Percentiles rank a stretch among this genome's conserved stretches.
Conservation (phyloP, 2,888 invertebrate species). For the Octodonta nipae region DNA sequence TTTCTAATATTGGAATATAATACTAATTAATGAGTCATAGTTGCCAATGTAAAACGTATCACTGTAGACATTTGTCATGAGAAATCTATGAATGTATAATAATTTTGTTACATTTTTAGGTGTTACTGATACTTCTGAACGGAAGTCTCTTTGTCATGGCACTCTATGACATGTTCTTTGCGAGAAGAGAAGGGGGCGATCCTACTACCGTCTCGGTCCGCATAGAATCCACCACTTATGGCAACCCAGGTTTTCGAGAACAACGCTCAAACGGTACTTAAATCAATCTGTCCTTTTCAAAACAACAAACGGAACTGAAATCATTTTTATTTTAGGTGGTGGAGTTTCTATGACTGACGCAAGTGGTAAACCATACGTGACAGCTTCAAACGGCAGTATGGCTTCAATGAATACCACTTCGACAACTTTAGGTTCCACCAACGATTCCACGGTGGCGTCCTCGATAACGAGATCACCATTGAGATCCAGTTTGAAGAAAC, state of each 20-base stretch:
- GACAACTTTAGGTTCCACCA: constrained; percentile 47
- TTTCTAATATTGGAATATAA: no score
- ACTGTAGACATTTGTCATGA: no score
- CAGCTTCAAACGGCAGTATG: constrained; percentile 46
- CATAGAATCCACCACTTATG: constrained; percentile 58
- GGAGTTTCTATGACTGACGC: constrained; percentile 73
- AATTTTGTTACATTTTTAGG: constrained; percentile 43
- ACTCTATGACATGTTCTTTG: constrained; percentile 67
- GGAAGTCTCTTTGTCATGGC: constrained; percentile 63
- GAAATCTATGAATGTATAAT: no score
- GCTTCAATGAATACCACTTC: constrained; percentile 62
- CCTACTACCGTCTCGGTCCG: constrained; percentile 52
- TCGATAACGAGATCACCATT: constrained; percentile 47
- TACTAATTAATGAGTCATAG: no score
- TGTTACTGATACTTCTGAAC: constrained; percentile 63
- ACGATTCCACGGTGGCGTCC: constrained; percentile 38
- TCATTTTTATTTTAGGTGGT: constrained; percentile 13
- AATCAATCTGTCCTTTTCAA: not conserved
- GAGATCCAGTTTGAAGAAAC: constrained; percentile 69
- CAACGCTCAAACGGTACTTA: constrained; percentile 38
- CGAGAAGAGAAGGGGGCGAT: constrained; percentile 64
- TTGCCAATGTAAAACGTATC: no score
- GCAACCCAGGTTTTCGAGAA: constrained; percentile 77
- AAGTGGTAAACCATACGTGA: constrained; percentile 66
- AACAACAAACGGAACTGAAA: constrained; percentile 1